Conservation (phyloP, 2,113 vertebrate genomes). For the Columba livia region DNA sequence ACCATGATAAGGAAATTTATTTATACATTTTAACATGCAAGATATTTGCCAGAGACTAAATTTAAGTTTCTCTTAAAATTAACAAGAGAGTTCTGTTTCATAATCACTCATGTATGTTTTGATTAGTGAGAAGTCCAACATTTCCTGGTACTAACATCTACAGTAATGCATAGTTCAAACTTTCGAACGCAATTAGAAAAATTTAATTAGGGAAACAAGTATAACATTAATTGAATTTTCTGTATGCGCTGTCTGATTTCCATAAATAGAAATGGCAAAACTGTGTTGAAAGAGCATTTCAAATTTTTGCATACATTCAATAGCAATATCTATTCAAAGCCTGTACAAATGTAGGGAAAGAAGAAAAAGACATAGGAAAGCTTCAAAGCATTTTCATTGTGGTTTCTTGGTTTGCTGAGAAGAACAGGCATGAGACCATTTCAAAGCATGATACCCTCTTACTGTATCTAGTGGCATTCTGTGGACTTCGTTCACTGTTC, state of each 20-base stretch:
- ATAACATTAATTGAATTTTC: not conserved
- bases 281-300: not conserved
- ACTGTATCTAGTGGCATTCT: not conserved
- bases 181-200: conserved; percentile 26
- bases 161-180: not conserved
- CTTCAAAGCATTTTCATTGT: not conserved
- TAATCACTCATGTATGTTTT: conserved; percentile 28
- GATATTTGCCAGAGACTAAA: conserved; percentile 3
- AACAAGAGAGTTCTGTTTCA: conserved; percentile 33
- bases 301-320: not conserved
- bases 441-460: not conserved
- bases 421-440: not conserved
- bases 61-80: conserved; percentile 7
- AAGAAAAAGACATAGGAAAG: not conserved
- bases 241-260: not conserved
- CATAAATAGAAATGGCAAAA: not conserved
- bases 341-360: not conserved
- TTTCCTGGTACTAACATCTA: not conserved
- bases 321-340: not conserved
- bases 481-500: not conserved
- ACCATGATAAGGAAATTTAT: conserved; percentile 24
- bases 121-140: conserved; percentile 31
- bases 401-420: not conserved
- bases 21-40: not conserved
- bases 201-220: conserved; percentile 12